Evolutionary conservation across 2,888 invertebrate species (phyloP).

Genomic region (Cosmia trapezina): DNA sequence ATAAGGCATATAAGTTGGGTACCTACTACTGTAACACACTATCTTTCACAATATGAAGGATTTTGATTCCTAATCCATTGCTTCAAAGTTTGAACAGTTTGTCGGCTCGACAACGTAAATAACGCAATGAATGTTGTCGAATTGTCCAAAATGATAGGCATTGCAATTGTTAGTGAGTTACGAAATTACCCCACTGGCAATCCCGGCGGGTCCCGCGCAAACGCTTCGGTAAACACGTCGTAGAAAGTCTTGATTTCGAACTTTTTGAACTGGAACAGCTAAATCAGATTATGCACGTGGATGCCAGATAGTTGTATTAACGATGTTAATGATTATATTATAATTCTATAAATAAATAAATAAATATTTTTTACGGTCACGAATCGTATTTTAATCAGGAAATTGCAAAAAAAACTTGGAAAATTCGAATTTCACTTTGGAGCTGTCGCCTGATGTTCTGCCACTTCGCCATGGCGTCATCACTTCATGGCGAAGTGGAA

Average conservation of each 20-base stretch:
- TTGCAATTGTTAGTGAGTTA: neutral
- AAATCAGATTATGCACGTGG: neutral
- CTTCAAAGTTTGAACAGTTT: neutral
- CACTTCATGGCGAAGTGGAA: neutral
- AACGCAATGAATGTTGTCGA: neutral
- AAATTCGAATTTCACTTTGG: neutral
- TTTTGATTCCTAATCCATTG: neutral
- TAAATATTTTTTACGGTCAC: neutral
- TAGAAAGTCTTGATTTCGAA: neutral
- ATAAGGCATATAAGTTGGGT: no score
- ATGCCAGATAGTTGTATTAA: neutral
- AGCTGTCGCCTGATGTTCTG: no score
- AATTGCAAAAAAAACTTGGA: neutral
- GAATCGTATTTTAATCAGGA: neutral
- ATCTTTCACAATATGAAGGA: neutral
- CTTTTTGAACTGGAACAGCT: neutral
- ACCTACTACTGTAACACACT: no score
- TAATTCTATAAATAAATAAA: neutral
- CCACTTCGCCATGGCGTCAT: neutral
- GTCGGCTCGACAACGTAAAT: neutral
- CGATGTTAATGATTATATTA: neutral
- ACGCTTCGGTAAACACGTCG: neutral
- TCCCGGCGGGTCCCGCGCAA: neutral
- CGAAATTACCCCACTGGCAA: neutral
- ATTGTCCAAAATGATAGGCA: neutral